A percentile compares a stretch with the other conserved stretches of the same genome.
Evolutionary conservation across 2,113 vertebrate genomes (phyloP).

Genomic region (Pipa parva): DNA sequence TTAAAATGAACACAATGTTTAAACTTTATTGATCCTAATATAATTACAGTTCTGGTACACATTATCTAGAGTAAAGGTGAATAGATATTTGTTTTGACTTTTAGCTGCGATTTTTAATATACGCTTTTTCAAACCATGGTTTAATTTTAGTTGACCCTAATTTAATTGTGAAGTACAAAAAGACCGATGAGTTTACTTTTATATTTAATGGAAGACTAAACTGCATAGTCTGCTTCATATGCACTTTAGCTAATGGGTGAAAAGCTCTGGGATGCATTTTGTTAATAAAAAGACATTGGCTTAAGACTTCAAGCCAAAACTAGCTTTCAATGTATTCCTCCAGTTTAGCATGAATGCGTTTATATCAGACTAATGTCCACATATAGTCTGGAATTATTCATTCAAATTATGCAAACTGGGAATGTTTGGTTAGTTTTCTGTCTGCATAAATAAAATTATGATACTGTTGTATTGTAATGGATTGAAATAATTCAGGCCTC

Average conservation of each 20-base stretch:
- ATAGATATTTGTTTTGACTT: no score
- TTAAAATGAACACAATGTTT: no score
- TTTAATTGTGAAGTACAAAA: background rate
- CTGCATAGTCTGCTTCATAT: background rate
- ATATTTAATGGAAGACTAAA: constrained; percentile 7
- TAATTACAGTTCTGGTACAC: no score
- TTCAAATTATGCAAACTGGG: constrained; percentile 26
- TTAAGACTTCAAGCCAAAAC: constrained; percentile 28
- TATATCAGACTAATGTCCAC: constrained; percentile 26
- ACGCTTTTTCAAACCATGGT: no score
- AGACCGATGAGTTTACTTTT: background rate
- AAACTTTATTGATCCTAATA: no score
- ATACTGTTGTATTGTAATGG: constrained; percentile 38
- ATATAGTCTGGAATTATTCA: constrained; percentile 25
- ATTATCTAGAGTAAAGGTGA: no score
- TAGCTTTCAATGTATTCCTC: constrained; percentile 22
- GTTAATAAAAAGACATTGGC: constrained; percentile 14
- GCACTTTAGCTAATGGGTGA: constrained; percentile 5
- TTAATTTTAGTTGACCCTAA: background rate
- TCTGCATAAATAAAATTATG: constrained; percentile 39
- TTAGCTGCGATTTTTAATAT: no score
- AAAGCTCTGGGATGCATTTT: constrained; percentile 2
- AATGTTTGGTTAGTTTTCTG: constrained; percentile 37
- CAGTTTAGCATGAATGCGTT: constrained; percentile 31
- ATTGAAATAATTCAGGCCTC: constrained; percentile 39